Evolutionary conservation across 2,888 invertebrate genomes (phyloP).

Genomic region (Netelia fuscicornis): DNA sequence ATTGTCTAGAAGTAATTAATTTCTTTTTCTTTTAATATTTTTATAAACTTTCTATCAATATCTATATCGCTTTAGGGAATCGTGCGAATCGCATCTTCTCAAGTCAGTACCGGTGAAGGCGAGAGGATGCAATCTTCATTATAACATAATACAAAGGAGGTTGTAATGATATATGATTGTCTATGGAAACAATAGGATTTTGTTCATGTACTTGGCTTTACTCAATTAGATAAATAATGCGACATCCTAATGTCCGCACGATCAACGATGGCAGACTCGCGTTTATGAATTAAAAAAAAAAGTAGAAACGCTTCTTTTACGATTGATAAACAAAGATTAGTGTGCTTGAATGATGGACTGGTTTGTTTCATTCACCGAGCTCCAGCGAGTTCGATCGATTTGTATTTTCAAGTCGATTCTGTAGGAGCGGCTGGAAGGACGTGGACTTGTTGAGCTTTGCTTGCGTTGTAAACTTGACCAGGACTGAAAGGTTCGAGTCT

Average conservation of each 20-base stretch:
- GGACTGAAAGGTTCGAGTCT: conserved; percentile 94
- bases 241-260: not conserved
- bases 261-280: conserved; percentile 46
- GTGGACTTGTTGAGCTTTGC: conserved; percentile 96
- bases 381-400: conserved; percentile 5
- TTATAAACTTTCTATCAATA: not conserved
- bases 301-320: conserved; percentile 13
- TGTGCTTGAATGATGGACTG: not conserved
- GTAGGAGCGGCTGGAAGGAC: conserved; percentile 87
- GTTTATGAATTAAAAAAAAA: conserved; percentile 2
- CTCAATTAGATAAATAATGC: conserved; percentile 46
- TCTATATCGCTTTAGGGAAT: not conserved
- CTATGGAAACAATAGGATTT: conserved; percentile 46
- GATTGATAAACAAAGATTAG: conserved; percentile 6
- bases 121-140: not conserved
- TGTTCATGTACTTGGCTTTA: conserved; percentile 48
- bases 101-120: not conserved
- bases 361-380: conserved; percentile 14
- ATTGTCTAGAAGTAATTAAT: conserved; percentile 20
- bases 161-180: conserved; percentile 37
- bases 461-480: conserved; percentile 97
- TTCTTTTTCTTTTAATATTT: not conserved
- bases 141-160: not conserved
- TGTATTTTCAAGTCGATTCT: conserved; percentile 75
- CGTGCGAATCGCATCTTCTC: not conserved